Conservation (phyloP, 2,888 invertebrate species). For the Lasioglossum leucozonium region DNA sequence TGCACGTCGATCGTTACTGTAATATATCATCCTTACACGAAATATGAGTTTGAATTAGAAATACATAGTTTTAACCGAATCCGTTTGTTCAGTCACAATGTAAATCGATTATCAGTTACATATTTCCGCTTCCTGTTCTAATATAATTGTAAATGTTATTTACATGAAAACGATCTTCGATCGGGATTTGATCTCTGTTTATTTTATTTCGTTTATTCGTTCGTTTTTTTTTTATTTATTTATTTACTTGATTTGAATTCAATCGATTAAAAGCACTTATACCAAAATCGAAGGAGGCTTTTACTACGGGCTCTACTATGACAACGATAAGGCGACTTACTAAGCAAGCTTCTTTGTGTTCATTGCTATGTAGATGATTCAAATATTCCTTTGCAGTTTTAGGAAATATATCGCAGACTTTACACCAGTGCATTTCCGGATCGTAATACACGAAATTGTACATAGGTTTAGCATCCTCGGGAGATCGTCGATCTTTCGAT, state of each 20-base stretch:
- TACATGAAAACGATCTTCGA: slow-evolving; percentile 36
- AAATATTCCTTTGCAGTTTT: slow-evolving; percentile 94
- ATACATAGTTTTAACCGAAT: slow-evolving; percentile 63
- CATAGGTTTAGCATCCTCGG: slow-evolving; percentile 84
- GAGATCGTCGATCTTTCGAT: slow-evolving; percentile 69
- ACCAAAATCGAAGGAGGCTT: slow-evolving; percentile 39
- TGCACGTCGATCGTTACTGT: slow-evolving; percentile 65
- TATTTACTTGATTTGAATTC: slow-evolving; percentile 22
- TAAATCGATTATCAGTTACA: slow-evolving; percentile 59
- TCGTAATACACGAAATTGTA: slow-evolving; percentile 94
- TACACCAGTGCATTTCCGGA: slow-evolving; percentile 96
- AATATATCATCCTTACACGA: slow-evolving; percentile 70
- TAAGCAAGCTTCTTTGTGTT: slow-evolving; percentile 88
- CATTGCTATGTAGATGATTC: slow-evolving; percentile 92
- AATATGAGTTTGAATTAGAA: slow-evolving; percentile 67
- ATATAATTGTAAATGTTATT: slow-evolving; percentile 61
- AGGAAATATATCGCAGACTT: slow-evolving; percentile 94
- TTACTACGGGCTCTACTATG: slow-evolving; percentile 41
- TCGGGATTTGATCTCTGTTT: slow-evolving; percentile 19
- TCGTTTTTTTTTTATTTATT: not conserved
- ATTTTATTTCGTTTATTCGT: not conserved
- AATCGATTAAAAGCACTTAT: slow-evolving; percentile 43
- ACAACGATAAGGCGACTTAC: slow-evolving; percentile 74
- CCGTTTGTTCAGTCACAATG: slow-evolving; percentile 60
- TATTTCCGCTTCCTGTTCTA: slow-evolving; percentile 65